Evolutionary conservation across 2,888 invertebrate species (phyloP).

Genomic region (Andrena haemorrhoa): DNA sequence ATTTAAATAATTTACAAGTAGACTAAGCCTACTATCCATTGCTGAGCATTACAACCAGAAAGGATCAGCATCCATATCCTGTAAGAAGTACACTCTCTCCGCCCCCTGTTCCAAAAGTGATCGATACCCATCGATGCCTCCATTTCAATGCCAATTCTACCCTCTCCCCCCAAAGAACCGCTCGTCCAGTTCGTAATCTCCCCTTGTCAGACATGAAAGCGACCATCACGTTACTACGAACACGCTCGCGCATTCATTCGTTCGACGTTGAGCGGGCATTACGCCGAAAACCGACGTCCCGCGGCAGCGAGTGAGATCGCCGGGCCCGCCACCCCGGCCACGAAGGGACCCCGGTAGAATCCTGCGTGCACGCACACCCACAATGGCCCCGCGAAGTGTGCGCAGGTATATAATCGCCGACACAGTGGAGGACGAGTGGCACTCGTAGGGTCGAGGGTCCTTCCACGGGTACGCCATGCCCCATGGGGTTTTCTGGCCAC

Average conservation of each 20-base stretch:
- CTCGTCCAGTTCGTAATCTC: neutral
- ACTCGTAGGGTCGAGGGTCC: conserved; percentile 74
- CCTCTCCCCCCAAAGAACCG: neutral
- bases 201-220: conserved; percentile 13
- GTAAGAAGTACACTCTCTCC: no score
- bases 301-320: conserved; percentile 1
- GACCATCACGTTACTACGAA: conserved; percentile 9
- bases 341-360: conserved; percentile 38
- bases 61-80: no score
- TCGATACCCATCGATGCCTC: neutral
- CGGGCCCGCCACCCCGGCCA: conserved; percentile 21
- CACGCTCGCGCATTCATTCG: conserved; percentile 16
- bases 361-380: conserved; percentile 30
- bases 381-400: conserved; percentile 16
- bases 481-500: conserved; percentile 66
- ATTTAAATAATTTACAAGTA: no score
- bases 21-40: no score
- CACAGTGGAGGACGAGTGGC: conserved; percentile 69
- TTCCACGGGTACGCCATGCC: conserved; percentile 68
- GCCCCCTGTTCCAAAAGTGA: no score
- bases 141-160: neutral
- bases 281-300: conserved; percentile 18
- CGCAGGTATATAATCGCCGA: conserved; percentile 33
- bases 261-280: conserved; percentile 10
- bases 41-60: no score